Percentiles rank a stretch among this genome's conserved stretches.
Conservation (phyloP, 1,140 invertebrate genomes). For the Drosophila nigrodunni region DNA sequence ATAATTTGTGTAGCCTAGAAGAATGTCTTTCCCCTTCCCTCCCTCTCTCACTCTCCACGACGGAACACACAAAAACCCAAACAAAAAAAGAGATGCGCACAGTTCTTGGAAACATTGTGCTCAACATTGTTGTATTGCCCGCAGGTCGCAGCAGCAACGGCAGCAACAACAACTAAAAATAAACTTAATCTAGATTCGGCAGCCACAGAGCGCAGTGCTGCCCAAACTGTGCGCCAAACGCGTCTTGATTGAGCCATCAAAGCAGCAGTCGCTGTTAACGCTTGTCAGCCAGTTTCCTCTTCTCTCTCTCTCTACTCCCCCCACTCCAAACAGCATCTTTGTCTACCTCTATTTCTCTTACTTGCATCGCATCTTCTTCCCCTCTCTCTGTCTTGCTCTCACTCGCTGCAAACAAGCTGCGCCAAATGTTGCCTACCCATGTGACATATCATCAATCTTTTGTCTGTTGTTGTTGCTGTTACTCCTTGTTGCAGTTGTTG, state of each 20-base stretch:
- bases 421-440: slow-evolving; percentile 59
- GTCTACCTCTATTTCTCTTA: background rate
- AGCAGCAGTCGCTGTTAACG: slow-evolving; percentile 61
- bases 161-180: slow-evolving; percentile 63
- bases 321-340: background rate
- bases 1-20: slow-evolving; percentile 57
- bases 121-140: slow-evolving; percentile 59
- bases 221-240: slow-evolving; percentile 51
- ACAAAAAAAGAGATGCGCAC: slow-evolving; percentile 66
- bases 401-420: slow-evolving; percentile 20
- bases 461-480: slow-evolving; percentile 22
- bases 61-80: slow-evolving; percentile 37
- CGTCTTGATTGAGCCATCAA: slow-evolving; percentile 56
- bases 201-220: slow-evolving; percentile 43
- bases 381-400: slow-evolving; percentile 1
- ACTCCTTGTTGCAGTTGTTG: slow-evolving; percentile 13
- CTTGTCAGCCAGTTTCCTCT: slow-evolving; percentile 57
- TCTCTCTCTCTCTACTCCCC: background rate
- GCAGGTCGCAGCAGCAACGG: slow-evolving; percentile 31
- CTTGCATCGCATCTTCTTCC: background rate
- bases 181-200: slow-evolving; percentile 75
- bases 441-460: slow-evolving; percentile 80
- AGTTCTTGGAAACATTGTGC: slow-evolving; percentile 63
- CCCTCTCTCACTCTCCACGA: too few relatives aligned
- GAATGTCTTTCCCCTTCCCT: slow-evolving; percentile 30